These are phyloP conservation scores for Xenopus borealis DNA, from an alignment of 2,113 vertebrate genomes.

Conservation along the genomic window DNA sequence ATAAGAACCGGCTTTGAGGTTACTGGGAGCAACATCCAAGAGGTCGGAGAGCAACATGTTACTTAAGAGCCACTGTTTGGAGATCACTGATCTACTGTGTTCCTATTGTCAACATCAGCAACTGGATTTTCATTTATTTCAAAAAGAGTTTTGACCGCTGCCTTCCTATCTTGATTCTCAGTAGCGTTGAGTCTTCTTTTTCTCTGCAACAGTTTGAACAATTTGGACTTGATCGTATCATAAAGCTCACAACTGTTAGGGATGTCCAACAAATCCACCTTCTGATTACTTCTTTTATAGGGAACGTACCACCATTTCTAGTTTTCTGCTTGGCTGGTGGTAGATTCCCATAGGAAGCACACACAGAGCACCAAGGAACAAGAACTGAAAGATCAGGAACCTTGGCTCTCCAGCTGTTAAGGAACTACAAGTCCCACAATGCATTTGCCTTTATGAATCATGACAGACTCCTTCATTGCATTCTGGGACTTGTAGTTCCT, in stretches of 20 bases:
- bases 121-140: not conserved
- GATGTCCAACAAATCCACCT: not conserved
- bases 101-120: constrained; percentile 2
- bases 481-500: too few relatives aligned
- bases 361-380: constrained; percentile 10
- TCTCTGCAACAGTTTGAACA: not conserved
- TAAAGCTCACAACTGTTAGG: not conserved
- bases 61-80: constrained; percentile 9
- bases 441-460: too few relatives aligned
- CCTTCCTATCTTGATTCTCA: constrained; percentile 17
- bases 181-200: not conserved
- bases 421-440: too few relatives aligned
- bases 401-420: too few relatives aligned
- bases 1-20: too few relatives aligned
- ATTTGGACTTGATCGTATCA: not conserved
- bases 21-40: too few relatives aligned
- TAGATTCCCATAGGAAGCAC: constrained; percentile 14
- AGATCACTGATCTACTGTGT: constrained; percentile 22
- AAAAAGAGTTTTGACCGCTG: constrained; percentile 24
- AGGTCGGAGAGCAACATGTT: too few relatives aligned
- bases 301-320: constrained; percentile 2
- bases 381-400: constrained; percentile 18
- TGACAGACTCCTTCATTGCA: too few relatives aligned
- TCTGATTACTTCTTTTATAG: not conserved
- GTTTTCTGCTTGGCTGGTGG: constrained; percentile 27